These are phyloP conservation scores for Cyprichromis sp. DNA, from an alignment of 2,113 vertebrate genomes.

Conservation along the genomic window DNA sequence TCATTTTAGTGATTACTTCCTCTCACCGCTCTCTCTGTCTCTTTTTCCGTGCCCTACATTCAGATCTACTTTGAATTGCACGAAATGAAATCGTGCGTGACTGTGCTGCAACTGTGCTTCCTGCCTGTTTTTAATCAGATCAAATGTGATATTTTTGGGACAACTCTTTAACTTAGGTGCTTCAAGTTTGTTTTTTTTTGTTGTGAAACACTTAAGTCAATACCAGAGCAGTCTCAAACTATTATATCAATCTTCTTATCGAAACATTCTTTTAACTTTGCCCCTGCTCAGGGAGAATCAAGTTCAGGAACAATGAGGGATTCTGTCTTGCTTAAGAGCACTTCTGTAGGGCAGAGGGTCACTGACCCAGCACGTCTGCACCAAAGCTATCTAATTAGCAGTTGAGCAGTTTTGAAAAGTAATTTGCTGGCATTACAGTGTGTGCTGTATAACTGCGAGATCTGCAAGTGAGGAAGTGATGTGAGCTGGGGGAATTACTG, in stretches of 20 bases:
- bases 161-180: background rate
- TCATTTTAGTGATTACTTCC: background rate
- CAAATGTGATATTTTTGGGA: background rate
- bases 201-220: background rate
- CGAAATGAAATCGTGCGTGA: background rate
- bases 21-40: background rate
- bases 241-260: background rate
- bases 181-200: background rate
- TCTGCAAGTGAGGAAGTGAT: conserved; percentile 19
- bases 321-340: background rate
- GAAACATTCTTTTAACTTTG: background rate
- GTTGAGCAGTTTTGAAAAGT: background rate
- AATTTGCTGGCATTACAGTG: background rate
- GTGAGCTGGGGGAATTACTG: conserved; percentile 35
- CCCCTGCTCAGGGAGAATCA: background rate
- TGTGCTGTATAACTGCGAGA: background rate
- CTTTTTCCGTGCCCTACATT: background rate
- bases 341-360: background rate
- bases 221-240: background rate
- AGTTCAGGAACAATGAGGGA: background rate
- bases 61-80: background rate
- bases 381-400: background rate
- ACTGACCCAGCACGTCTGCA: background rate
- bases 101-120: background rate
- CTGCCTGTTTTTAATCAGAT: background rate